Base-by-base conservation (phyloP, 2,113 vertebrate genomes). In the Pongo abelii region DNA sequence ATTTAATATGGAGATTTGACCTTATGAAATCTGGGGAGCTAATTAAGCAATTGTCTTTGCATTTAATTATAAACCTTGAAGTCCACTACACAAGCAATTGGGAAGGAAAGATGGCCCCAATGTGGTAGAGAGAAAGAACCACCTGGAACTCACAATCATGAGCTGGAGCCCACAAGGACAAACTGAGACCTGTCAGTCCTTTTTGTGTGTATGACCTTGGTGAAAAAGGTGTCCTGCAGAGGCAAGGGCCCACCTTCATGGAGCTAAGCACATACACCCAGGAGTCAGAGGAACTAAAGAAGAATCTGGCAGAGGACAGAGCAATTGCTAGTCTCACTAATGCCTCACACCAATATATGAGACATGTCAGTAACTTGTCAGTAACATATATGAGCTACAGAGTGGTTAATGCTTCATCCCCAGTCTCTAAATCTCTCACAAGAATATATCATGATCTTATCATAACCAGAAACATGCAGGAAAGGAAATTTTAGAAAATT, bases 351-450 rank as follows among this genome's bases (percentile, higher is more conserved):
- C 20, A 23, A 2, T 0, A 43, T 3, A 8, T 1, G 64, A 72
- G 8, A 14, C 1, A 77, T 55, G 12, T 64, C 59, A 52, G n/a
- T 64, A 64, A 64, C 61, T 12, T 64, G 14, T 30, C 8, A 40
- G 6, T 1, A 3, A 8, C 7, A 3, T 3, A 3, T 3, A 4
- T 43, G 38, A 92, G 40, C 17, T 13, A 16, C 8, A 17, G 8
- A 14, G 38, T 6, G 9, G 1, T 6, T 8, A 6, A 64, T 48
- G 10, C n/a, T 74, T 67, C 8, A 20, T 17, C 5, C 9, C 16
- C 23, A 18, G 5, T 8, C 38, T 67, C 55, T 46, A 67, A 50
- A 57, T 43, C 57, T 11, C 86, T 40, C 35, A 32, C 23, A 40
- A n/a, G 35, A 84, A 55, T 48, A 48, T 50, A 64, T 93, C 70